phyloP scores from a whole-genome alignment of 23 tunicate genomes.

The Halocynthia aurantium region DNA sequence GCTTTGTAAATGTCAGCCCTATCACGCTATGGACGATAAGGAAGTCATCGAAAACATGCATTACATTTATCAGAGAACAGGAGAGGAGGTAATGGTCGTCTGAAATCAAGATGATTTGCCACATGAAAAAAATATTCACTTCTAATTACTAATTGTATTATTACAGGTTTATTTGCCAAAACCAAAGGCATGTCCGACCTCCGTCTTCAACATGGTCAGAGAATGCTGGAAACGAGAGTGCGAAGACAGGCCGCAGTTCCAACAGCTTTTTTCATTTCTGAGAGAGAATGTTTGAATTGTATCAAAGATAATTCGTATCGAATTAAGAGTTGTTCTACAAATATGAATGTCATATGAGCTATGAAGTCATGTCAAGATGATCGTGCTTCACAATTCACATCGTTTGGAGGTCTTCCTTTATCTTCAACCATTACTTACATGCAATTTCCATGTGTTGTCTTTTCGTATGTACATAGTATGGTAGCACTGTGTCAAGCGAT shows the following conservation, averaged over 20 bases:
- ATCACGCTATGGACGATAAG: constrained; percentile 29
- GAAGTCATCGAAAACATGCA: constrained; percentile 81
- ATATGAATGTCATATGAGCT: too few relatives aligned
- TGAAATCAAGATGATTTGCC: too few relatives aligned
- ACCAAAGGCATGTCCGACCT: constrained; percentile 63
- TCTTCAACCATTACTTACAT: too few relatives aligned
- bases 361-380: too few relatives aligned
- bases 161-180: constrained; percentile 46
- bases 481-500: too few relatives aligned
- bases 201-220: constrained; percentile 60
- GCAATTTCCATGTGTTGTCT: too few relatives aligned
- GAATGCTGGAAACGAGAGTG: constrained; percentile 69
- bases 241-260: constrained; percentile 68
- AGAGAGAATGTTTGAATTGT: constrained; percentile 11
- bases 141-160: not conserved
- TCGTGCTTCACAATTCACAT: too few relatives aligned
- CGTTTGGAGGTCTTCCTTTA: too few relatives aligned
- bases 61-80: constrained; percentile 43
- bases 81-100: constrained; percentile 44
- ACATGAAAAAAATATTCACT: too few relatives aligned
- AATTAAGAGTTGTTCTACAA: too few relatives aligned
- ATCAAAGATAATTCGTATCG: not conserved
- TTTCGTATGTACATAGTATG: too few relatives aligned
- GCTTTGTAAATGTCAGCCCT: constrained; percentile 71
- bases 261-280: constrained; percentile 40